Evolutionary conservation across 35 echinoderm and acorn worm species (phyloP).

Genomic region (Heliocidaris tuberculata): DNA sequence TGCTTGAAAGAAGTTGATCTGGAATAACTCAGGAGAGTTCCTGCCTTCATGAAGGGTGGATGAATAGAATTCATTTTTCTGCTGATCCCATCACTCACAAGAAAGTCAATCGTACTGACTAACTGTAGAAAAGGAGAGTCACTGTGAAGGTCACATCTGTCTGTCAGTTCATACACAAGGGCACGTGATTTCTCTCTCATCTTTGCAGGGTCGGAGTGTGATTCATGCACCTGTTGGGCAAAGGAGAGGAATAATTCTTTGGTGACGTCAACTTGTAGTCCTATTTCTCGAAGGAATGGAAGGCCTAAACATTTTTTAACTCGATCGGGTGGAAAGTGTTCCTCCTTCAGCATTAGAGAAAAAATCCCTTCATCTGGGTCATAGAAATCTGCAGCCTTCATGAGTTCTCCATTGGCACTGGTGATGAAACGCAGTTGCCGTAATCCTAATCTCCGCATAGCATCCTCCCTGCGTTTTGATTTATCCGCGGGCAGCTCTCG

Average conservation of each 20-base stretch:
- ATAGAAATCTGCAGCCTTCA: neutral
- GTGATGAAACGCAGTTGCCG: neutral
- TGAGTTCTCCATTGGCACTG: neutral
- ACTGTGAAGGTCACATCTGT: neutral
- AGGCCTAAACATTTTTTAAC: neutral
- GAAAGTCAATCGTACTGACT: neutral
- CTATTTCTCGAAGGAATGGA: slow-evolving; percentile 13
- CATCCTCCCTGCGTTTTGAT: neutral
- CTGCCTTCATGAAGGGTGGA: neutral
- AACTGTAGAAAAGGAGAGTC: neutral
- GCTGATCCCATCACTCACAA: neutral
- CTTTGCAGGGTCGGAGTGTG: neutral
- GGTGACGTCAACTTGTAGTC: neutral
- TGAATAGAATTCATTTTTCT: neutral
- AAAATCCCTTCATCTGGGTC: neutral
- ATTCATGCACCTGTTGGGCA: neutral
- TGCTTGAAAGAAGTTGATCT: neutral
- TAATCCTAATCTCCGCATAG: neutral
- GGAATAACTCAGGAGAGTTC: neutral
- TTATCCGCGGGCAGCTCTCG: no score
- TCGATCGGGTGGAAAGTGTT: neutral
- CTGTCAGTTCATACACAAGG: neutral
- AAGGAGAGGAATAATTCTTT: neutral
- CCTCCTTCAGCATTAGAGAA: neutral
- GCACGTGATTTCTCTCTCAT: neutral